Percentiles rank a stretch among this genome's conserved stretches.
Evolutionary conservation across 2,113 vertebrate genomes (phyloP).

Genomic region (Pituophis catenifer): DNA sequence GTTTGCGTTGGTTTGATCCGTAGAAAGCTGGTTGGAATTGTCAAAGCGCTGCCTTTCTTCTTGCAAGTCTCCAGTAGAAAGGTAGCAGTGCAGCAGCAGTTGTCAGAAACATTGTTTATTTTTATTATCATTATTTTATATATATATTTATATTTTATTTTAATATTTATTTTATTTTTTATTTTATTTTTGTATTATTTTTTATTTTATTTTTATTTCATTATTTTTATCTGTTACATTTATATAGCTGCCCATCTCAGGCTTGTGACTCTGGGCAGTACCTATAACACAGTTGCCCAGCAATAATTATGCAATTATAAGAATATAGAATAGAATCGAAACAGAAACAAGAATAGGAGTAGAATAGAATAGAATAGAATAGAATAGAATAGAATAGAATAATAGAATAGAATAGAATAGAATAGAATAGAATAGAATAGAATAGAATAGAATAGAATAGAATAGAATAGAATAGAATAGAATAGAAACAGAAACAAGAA

Average conservation of each 20-base stretch:
- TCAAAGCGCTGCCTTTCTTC: not conserved
- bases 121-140: not conserved
- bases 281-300: not conserved
- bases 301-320: not conserved
- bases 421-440: too few species aligned
- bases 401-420: too few species aligned
- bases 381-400: too few species aligned
- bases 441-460: too few species aligned
- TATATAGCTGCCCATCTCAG: not conserved
- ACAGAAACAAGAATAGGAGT: too few species aligned
- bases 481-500: too few species aligned
- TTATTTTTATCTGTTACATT: not conserved
- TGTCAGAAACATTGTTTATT: not conserved
- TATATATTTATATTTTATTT: too few species aligned
- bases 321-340: not conserved
- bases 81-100: not conserved
- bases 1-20: not conserved
- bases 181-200: too few species aligned
- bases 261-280: not conserved
- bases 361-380: too few species aligned
- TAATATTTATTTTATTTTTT: too few species aligned
- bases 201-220: not conserved
- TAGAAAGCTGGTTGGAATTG: not conserved
- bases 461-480: too few species aligned
- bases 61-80: not conserved